A percentile compares a stretch with the other conserved stretches of the same genome.
Evolutionary conservation across 2,888 invertebrate genomes (phyloP).

Genomic region (Dromius quadrimaculatus): DNA sequence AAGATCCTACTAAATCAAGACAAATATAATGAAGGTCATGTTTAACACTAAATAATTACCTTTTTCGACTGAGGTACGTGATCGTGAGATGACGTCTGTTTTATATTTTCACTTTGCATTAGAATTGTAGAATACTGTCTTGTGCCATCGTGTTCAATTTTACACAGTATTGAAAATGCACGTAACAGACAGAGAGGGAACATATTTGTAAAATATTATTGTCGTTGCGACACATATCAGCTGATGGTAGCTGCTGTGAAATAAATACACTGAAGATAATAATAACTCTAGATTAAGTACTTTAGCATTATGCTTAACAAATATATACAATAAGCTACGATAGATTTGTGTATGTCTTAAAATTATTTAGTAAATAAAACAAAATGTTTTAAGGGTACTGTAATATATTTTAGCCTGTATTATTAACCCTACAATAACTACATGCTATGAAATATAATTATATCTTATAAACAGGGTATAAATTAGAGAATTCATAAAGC

Average conservation of each 20-base stretch:
- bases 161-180: constrained; percentile 31
- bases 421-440: constrained; percentile 25
- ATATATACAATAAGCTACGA: constrained; percentile 47
- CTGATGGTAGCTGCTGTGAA: constrained; percentile 49
- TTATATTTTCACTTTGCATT: constrained; percentile 32
- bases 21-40: not conserved
- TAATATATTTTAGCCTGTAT: constrained; percentile 36
- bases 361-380: constrained; percentile 50
- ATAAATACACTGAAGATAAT: constrained; percentile 38
- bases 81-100: constrained; percentile 5
- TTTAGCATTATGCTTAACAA: constrained; percentile 49
- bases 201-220: constrained; percentile 36
- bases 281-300: constrained; percentile 42
- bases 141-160: constrained; percentile 46
- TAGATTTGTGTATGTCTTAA: constrained; percentile 52
- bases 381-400: constrained; percentile 43
- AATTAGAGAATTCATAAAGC: too few species aligned
- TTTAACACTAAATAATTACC: not conserved
- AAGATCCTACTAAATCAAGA: too few species aligned
- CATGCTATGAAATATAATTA: too few species aligned
- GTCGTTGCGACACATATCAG: constrained; percentile 50
- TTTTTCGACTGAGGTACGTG: constrained; percentile 10
- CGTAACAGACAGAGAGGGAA: not conserved
- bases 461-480: too few species aligned
- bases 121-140: constrained; percentile 31